Evolutionary conservation across 2,113 vertebrate genomes (phyloP).

Genomic region (Paraplagusia blochii): DNA sequence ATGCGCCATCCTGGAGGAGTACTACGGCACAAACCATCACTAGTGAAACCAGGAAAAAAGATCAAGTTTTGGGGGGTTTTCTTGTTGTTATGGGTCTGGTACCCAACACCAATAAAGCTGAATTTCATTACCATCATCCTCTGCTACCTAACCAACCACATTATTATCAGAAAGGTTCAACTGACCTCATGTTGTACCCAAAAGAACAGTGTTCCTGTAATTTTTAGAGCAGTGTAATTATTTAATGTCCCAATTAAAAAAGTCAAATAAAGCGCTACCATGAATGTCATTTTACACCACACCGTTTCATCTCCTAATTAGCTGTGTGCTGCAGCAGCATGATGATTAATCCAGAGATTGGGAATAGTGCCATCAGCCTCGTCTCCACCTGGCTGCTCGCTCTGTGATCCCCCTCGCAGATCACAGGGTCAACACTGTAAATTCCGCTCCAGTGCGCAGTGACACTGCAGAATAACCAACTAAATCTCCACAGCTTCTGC

Average conservation of each 20-base stretch:
- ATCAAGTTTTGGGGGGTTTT: too few species aligned
- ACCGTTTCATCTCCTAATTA: slow-evolving; percentile 54
- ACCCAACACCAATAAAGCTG: too few species aligned
- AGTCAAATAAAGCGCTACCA: slow-evolving; percentile 24
- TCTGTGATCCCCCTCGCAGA: slow-evolving; percentile 34
- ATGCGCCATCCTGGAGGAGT: too few species aligned
- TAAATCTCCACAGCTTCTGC: slow-evolving; percentile 41
- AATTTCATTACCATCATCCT: too few species aligned
- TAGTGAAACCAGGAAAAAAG: too few species aligned
- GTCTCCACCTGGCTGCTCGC: slow-evolving; percentile 44
- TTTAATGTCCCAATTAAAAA: slow-evolving; percentile 29
- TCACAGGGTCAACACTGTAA: slow-evolving; percentile 55
- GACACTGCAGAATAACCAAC: slow-evolving; percentile 37
- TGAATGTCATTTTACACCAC: slow-evolving; percentile 30
- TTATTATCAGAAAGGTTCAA: too few species aligned
- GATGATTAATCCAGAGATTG: slow-evolving; percentile 66
- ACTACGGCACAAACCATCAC: too few species aligned
- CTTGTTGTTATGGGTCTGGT: too few species aligned
- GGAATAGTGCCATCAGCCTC: slow-evolving; percentile 47
- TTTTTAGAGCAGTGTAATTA: slow-evolving; percentile 5
- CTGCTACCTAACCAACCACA: too few species aligned
- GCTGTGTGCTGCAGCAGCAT: slow-evolving; percentile 41
- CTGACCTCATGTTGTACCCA: too few species aligned
- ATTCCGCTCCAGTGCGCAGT: slow-evolving; percentile 19
- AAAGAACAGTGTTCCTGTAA: too few species aligned